Base-by-base conservation (phyloP, 2,888 invertebrate genomes). In the Trisateles emortualis region DNA sequence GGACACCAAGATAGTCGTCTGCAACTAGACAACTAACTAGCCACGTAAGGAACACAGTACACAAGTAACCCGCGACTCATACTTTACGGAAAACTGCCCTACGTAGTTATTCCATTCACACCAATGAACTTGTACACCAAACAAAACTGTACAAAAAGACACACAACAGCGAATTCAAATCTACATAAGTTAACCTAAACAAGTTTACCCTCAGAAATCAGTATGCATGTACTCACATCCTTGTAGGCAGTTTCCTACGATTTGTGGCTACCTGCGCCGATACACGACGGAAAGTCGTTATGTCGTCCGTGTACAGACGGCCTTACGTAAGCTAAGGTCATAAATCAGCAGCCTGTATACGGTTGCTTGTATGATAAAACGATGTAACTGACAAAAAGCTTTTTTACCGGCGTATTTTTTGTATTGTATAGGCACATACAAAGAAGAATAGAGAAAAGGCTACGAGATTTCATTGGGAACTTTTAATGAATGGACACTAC, bases 261-360 rank as follows among this genome's bases (percentile, higher is more conserved):
- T 55, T 60, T 48, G 52, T 46, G 50, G 43, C 26, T 47, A 51
- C 52, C 36, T 58, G 35, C 8, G 26, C 30, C 9, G 30, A 46
- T 46, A 38, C 19, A 30, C 30, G 17, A 33, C 33, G 14, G 40
- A 41, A 55, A 46, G 36, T 49, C 45, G 43, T 46, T 44, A 59
- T 30, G 49, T 38, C 60, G 52, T 33, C 30, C 4, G 32, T 52
- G 16, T 67, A 53, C 11, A 53, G 14, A 1, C 39, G 13, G 47
- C 64, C 59, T 64, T 32, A 58, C 17, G 14, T 26, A 26, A 26
- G 22, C 19, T 1, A 10, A 17, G 41, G 50, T 51, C 51, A 64
- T 64, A 64, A 64, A 61, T 64, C 64, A 64, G 53, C 39, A 14
- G 45, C 35, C 50, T 51, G 38, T 64, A 45, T 26, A 6, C 26